Evolutionary conservation across 2,888 invertebrate species (phyloP).

Genomic region (Ganaspis brasiliensis): DNA sequence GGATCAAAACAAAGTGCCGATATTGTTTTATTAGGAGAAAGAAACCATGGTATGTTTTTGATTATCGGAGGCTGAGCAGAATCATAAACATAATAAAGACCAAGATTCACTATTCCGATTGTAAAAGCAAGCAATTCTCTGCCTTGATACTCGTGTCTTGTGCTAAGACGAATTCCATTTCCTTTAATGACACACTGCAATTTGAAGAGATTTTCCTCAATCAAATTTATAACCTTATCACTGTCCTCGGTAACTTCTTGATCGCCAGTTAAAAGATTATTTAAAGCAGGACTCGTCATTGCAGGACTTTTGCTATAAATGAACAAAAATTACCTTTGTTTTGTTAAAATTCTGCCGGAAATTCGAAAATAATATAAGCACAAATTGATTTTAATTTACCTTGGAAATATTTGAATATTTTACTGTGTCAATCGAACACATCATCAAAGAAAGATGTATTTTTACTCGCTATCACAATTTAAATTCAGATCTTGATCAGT

Average conservation of each 20-base stretch:
- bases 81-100: constrained; percentile 74
- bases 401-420: neutral
- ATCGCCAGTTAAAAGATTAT: constrained; percentile 9
- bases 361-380: neutral
- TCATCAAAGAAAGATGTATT: neutral
- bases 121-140: constrained; percentile 74
- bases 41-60: constrained; percentile 77
- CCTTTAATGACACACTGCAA: constrained; percentile 75
- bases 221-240: constrained; percentile 55
- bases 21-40: constrained; percentile 72
- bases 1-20: constrained; percentile 90
- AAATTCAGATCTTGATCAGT: constrained; percentile 6
- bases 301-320: neutral
- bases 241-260: neutral
- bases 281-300: constrained; percentile 37
- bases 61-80: constrained; percentile 67
- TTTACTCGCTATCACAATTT: neutral
- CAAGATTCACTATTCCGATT: constrained; percentile 73
- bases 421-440: neutral
- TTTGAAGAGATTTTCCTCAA: constrained; percentile 73
- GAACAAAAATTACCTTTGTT: neutral
- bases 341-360: neutral
- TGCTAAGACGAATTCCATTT: constrained; percentile 71
- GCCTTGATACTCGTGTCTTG: constrained; percentile 71
- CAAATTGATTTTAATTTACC: neutral